Evolutionary conservation across 2,888 invertebrate genomes (phyloP), one percentile per base, ranked within the genome.

Genomic region (Melanostoma scalare): DNA sequence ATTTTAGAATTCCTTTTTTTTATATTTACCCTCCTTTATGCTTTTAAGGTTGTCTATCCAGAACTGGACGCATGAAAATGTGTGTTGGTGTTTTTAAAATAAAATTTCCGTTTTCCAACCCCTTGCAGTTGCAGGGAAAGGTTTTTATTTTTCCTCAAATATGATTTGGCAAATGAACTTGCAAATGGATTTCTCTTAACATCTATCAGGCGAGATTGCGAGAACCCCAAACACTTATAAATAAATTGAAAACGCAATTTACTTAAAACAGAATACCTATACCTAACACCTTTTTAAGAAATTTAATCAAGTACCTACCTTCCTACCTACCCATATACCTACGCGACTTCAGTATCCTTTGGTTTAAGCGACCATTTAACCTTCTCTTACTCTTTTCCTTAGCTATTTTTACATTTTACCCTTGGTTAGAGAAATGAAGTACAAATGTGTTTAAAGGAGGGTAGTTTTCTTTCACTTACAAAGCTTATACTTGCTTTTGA

Each of bases 31-130:
- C 42, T 9, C n/a, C n/a, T 67, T 71, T 52, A 52, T 74, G 61
- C 38, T 55, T 53, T 79, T 44, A 20, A 52, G 72, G 52, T 65
- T 65, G 65, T 72, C 65, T 72, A 30, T 30, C 48, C 20, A 50
- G 30, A 30, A 50, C 58, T 72, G 72, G 58, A 78, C 65, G 78
- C 61, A 50, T 77, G 63, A 44, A 40, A 61, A 58, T 58, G 71
- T 58, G 63, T 67, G 20, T 67, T 78, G 53, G 56, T 40, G 58
- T 58, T 78, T 52, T 5, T 68, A 68, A 79, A 74, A 78, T 36
- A 68, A 68, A 60, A 68, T 74, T 79, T 79, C 68, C 79, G 74
- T 68, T 79, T 53, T 67, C 56, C 36, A 79, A 73, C 78, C 73
- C 52, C 60, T 58, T 42, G 48, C 68, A n/a, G 33, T 20, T 44